These are phyloP conservation scores for Synaphobranchus kaupii DNA, from an alignment of 2,797 vertebrate species.

Conservation along the genomic window DNA sequence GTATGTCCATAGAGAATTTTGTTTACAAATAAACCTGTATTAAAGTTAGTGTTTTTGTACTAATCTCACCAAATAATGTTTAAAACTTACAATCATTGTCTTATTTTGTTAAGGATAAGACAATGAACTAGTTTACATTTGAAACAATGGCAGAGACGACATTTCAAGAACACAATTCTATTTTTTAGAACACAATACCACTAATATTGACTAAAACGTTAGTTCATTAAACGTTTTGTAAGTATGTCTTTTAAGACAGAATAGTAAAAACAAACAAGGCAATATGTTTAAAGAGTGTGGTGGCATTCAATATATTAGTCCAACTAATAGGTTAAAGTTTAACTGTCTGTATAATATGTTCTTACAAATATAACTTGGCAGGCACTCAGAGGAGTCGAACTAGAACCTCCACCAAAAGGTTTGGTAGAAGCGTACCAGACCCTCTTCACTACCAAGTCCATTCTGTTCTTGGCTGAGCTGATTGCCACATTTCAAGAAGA, in stretches of 20 bases:
- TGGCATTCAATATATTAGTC: background rate
- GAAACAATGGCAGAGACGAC: background rate
- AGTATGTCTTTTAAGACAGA: background rate
- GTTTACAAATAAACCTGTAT: background rate
- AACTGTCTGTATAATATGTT: background rate
- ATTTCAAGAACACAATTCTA: background rate
- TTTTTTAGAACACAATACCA: background rate
- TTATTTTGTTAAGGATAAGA: background rate
- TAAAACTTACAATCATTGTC: background rate
- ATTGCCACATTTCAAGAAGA: slow-evolving; percentile 71
- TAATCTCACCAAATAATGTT: background rate
- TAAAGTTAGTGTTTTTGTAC: background rate
- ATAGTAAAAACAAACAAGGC: background rate
- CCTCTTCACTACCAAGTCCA: slow-evolving; percentile 66
- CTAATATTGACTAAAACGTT: background rate
- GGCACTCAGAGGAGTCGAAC: slow-evolving; percentile 59
- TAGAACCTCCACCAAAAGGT: slow-evolving; percentile 64
- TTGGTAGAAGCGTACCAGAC: slow-evolving; percentile 65
- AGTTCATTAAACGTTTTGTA: background rate
- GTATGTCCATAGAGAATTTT: background rate
- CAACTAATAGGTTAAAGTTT: background rate
- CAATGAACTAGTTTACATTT: background rate
- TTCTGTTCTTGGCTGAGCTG: slow-evolving; percentile 72
- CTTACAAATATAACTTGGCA: slow-evolving; percentile 36
- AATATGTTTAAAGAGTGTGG: background rate